A percentile compares a stretch with the other conserved stretches of the same genome.
Evolutionary conservation across 2,888 invertebrate genomes (phyloP).

Genomic region (Harpagoxenus sublaevis): DNA sequence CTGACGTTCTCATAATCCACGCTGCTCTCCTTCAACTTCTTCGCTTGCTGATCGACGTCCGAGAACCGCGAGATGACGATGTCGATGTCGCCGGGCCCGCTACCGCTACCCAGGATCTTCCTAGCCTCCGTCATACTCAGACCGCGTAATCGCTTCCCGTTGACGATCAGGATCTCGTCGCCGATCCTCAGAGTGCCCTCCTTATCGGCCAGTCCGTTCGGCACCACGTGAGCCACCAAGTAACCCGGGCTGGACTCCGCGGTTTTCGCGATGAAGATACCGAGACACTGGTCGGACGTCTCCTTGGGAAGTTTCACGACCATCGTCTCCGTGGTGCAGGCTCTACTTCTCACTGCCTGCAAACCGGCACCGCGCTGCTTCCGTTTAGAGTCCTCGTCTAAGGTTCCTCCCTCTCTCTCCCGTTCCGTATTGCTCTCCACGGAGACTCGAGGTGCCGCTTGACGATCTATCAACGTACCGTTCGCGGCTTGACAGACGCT

Average conservation of each 20-base stretch:
- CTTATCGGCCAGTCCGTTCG: conserved; percentile 90
- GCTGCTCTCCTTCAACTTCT: conserved; percentile 89
- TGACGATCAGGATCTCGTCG: conserved; percentile 91
- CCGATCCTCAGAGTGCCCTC: conserved; percentile 90
- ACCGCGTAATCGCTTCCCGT: conserved; percentile 90
- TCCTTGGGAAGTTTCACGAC: conserved; percentile 88
- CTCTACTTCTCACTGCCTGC: conserved; percentile 77
- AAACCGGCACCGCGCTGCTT: conserved; percentile 56
- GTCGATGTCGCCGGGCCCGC: conserved; percentile 89
- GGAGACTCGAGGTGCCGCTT: conserved; percentile 28
- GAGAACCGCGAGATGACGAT: conserved; percentile 89
- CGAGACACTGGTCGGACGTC: conserved; percentile 89
- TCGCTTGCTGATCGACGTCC: conserved; percentile 71
- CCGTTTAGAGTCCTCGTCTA: conserved; percentile 23
- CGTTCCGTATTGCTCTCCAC: conserved; percentile 41
- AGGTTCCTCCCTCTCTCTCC: conserved; percentile 84
- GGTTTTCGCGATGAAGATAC: conserved; percentile 91
- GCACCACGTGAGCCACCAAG: conserved; percentile 91
- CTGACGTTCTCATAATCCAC: conserved; percentile 90
- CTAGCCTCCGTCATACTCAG: conserved; percentile 90
- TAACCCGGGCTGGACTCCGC: conserved; percentile 88
- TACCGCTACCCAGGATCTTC: conserved; percentile 88
- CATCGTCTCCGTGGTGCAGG: conserved; percentile 82
- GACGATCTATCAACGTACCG: conserved; percentile 66
- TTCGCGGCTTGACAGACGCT: conserved; percentile 74